Percentiles rank a stretch among this genome's conserved stretches.
Evolutionary conservation across 37 sponge, comb jelly and placozoan species (phyloP).

Genomic region (Halichondria panicea): DNA sequence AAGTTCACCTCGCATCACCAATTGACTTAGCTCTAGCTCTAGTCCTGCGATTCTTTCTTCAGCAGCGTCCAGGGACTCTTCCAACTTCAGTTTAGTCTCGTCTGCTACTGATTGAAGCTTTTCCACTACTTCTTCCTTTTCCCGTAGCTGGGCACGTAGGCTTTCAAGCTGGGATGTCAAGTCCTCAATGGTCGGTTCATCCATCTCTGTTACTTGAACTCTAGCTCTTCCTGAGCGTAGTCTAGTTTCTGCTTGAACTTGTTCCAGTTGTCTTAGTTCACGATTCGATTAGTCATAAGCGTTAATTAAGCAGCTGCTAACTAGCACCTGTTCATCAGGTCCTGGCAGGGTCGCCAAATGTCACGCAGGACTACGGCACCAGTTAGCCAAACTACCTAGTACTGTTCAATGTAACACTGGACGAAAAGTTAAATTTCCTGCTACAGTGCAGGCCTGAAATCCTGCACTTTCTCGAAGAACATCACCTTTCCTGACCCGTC

Average conservation of each 20-base stretch:
- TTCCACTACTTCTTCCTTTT: neutral
- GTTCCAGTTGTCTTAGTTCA: neutral
- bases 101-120: neutral
- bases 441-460: too few relatives aligned
- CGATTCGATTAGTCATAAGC: too few relatives aligned
- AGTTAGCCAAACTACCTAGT: too few relatives aligned
- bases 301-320: too few relatives aligned
- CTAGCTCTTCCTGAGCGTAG: too few relatives aligned
- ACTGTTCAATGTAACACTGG: too few relatives aligned
- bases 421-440: too few relatives aligned
- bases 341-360: conserved; percentile 31
- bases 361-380: too few relatives aligned
- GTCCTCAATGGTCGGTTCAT: too few relatives aligned
- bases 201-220: neutral
- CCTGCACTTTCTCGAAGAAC: too few relatives aligned
- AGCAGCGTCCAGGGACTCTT: neutral
- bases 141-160: neutral
- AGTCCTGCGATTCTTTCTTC: neutral
- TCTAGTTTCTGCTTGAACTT: too few relatives aligned
- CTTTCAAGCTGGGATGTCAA: conserved; percentile 5
- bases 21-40: neutral
- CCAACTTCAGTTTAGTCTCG: neutral
- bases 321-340: neutral
- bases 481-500: too few relatives aligned
- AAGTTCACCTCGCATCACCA: neutral